Evolutionary conservation across 2,888 invertebrate species (phyloP), one percentile per base, ranked within the genome.

Genomic region (Microctonus hyperodae): DNA sequence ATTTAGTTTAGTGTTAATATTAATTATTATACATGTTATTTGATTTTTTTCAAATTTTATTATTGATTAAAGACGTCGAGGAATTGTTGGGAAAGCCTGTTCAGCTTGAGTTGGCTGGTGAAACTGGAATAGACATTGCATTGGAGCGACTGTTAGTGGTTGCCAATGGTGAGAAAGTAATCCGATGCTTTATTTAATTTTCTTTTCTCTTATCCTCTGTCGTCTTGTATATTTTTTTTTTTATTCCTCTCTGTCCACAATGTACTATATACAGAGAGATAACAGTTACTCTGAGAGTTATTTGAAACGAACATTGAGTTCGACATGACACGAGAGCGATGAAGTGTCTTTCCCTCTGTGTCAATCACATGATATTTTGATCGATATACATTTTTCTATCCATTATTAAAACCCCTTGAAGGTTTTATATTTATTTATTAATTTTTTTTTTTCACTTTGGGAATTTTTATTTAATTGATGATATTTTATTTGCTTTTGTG

Each of bases 91-190:
- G 93, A 4, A 89, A 90, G 74, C 92, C 93, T n/a, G 90, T 93
- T 76, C 92, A 91, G 83, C 87, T 88, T 75, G 90, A 92, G 76
- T 87, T 93, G 73, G 88, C 91, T 22, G 86, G 87, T 23, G 92
- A 92, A 80, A 93, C 92, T 67, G 92, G 92, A 69, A 87, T 93
- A 65, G 92, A 93, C 80, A 86, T 90, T 62, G 92, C 92, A 61
- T 86, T 92, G 73, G 90, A 91, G 75, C 89, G 90, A 28, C 86
- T 94, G 73, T 86, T 88, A 57, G 90, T 91, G 79, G 89, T 93
- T 71, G 90, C 90, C 79, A 85, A 88, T 84, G 90, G 93, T 93
- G 86, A 66, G 60, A 22, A 22, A 51, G 22, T 23, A 51, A 25
- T 51, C 25, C 51, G 23, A 22, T 51, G 25, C 25, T 51, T 50